phyloP scores from a whole-genome alignment of 1,140 invertebrate genomes.

The Drosophila fuyamai region DNA sequence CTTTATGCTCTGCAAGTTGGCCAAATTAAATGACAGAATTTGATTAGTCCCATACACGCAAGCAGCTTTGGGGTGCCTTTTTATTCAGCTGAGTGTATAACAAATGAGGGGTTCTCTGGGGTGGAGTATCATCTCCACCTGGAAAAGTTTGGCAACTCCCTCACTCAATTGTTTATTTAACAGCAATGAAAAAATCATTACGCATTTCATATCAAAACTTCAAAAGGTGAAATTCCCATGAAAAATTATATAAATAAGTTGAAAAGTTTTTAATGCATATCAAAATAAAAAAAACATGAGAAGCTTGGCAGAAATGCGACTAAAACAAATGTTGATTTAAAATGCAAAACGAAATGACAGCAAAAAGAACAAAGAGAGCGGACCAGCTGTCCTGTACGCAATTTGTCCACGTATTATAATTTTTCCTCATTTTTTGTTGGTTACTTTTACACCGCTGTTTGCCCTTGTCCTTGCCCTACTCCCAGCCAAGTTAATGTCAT shows the following conservation, averaged over 20 bases:
- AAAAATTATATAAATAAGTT: slow-evolving; percentile 61
- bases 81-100: slow-evolving; percentile 14
- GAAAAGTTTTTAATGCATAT: slow-evolving; percentile 67
- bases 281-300: slow-evolving; percentile 39
- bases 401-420: slow-evolving; percentile 58
- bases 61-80: slow-evolving; percentile 31
- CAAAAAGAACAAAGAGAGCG: neutral
- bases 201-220: slow-evolving; percentile 68
- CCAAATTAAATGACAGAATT: slow-evolving; percentile 70
- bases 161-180: slow-evolving; percentile 74
- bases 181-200: slow-evolving; percentile 80
- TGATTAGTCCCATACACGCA: slow-evolving; percentile 69
- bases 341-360: slow-evolving; percentile 68
- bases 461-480: slow-evolving; percentile 42
- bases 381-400: slow-evolving; percentile 41
- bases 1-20: slow-evolving; percentile 53
- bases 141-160: slow-evolving; percentile 51
- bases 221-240: slow-evolving; percentile 72
- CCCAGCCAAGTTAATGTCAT: slow-evolving; percentile 52
- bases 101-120: slow-evolving; percentile 23
- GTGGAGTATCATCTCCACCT: slow-evolving; percentile 30
- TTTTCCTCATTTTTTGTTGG: slow-evolving; percentile 37
- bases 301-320: neutral
- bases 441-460: slow-evolving; percentile 12
- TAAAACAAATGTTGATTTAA: slow-evolving; percentile 56